Conservation (phyloP, 2,797 vertebrate species). For the Pseudochirops corinnae region DNA sequence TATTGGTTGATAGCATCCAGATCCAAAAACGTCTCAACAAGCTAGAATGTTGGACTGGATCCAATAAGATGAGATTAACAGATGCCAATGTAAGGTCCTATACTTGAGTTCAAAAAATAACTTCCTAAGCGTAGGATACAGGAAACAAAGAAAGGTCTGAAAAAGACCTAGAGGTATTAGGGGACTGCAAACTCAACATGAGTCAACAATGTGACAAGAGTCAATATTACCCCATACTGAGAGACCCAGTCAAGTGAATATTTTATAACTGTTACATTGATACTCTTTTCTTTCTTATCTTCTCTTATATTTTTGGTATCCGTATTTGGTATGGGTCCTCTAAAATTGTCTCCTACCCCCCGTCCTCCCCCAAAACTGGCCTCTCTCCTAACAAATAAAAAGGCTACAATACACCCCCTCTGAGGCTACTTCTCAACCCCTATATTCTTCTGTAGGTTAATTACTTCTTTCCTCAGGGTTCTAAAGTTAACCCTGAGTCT, state of each 20-base stretch:
- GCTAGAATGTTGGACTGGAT: not conserved
- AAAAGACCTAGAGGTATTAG: not conserved
- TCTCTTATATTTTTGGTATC: not conserved
- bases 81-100: not conserved
- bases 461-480: not conserved
- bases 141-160: not conserved
- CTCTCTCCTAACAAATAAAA: not conserved
- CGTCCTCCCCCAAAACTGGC: not conserved
- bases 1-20: not conserved
- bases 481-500: not conserved
- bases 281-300: not conserved
- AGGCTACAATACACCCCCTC: not conserved
- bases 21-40: not conserved
- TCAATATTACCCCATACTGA: not conserved
- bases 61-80: not conserved
- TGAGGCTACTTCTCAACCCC: not conserved
- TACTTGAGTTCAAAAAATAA: not conserved
- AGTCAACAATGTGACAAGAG: not conserved
- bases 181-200: not conserved
- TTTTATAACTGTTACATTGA: not conserved
- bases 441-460: not conserved
- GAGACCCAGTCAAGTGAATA: not conserved
- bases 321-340: not conserved
- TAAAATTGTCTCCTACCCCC: not conserved
- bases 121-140: not conserved